These are phyloP conservation scores for Ctenosaura bakeri DNA, from an alignment of 2,797 vertebrate genomes.

Conservation along the genomic window DNA sequence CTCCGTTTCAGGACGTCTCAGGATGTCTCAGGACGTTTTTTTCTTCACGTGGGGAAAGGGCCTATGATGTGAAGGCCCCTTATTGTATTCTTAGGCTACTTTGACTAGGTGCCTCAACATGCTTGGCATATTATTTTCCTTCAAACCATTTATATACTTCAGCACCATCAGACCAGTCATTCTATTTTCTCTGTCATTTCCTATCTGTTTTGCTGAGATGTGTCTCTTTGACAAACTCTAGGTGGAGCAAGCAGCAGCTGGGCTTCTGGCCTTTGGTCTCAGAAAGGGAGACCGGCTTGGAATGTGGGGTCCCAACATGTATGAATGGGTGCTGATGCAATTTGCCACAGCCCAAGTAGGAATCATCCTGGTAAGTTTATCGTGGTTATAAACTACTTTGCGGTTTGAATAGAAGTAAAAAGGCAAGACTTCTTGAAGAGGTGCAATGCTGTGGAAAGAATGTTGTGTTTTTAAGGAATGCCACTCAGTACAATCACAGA, in stretches of 20 bases:
- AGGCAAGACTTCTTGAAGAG: not conserved
- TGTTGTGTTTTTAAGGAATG: not conserved
- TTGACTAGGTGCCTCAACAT: not conserved
- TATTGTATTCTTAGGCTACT: not conserved
- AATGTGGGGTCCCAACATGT: slow-evolving; percentile 92
- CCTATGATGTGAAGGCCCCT: not conserved
- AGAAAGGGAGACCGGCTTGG: slow-evolving; percentile 87
- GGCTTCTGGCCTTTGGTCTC: slow-evolving; percentile 89
- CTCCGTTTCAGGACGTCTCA: no score
- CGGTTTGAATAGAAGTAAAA: not conserved
- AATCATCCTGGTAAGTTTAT: slow-evolving; percentile 89
- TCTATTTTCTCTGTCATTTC: not conserved
- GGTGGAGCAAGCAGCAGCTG: slow-evolving; percentile 88
- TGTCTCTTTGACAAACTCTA: slow-evolving; percentile 64
- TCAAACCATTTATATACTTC: not conserved
- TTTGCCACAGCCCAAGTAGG: slow-evolving; percentile 91
- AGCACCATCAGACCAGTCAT: not conserved
- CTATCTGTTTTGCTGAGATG: not conserved
- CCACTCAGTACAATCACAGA: not conserved
- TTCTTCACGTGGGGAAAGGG: no score
- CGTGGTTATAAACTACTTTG: not conserved
- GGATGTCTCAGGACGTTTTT: no score
- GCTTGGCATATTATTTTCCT: not conserved
- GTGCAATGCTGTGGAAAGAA: not conserved
- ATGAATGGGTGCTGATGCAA: slow-evolving; percentile 91